Evolutionary conservation across 2,888 invertebrate species (phyloP).

Genomic region (Erannis defoliaria): DNA sequence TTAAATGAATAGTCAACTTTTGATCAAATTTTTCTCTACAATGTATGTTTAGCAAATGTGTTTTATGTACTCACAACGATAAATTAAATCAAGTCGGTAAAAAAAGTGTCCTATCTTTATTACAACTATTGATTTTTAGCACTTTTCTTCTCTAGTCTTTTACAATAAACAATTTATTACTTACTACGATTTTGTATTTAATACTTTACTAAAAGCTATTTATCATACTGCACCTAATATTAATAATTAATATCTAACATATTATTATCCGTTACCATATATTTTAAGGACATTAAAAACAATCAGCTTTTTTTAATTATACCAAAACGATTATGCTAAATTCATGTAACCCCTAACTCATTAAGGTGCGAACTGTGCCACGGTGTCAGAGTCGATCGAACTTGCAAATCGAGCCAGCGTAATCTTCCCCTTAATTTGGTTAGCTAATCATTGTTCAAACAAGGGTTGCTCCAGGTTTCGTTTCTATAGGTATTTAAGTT

Average conservation of each 20-base stretch:
- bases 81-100: neutral
- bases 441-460: conserved; percentile 52
- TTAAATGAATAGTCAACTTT: conserved; percentile 55
- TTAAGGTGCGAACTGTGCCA: conserved; percentile 42
- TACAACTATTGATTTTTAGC: too few relatives aligned
- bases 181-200: too few relatives aligned
- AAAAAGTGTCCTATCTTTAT: neutral
- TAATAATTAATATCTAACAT: too few relatives aligned
- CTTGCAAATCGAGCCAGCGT: conserved; percentile 47
- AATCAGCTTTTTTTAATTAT: neutral
- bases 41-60: neutral
- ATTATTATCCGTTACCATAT: too few relatives aligned
- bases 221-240: too few relatives aligned
- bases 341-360: conserved; percentile 27
- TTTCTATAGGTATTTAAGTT: neutral
- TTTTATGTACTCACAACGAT: neutral
- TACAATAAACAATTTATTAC: too few relatives aligned
- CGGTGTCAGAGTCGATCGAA: conserved; percentile 45
- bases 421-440: conserved; percentile 56
- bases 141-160: too few relatives aligned
- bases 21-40: conserved; percentile 15
- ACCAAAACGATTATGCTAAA: neutral
- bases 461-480: conserved; percentile 9
- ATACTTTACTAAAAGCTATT: too few relatives aligned
- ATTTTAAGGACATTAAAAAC: too few relatives aligned